These are phyloP conservation scores for Eueremaeus valkanovi DNA, from an alignment of 2,888 invertebrate genomes.

Conservation along the genomic window DNA sequence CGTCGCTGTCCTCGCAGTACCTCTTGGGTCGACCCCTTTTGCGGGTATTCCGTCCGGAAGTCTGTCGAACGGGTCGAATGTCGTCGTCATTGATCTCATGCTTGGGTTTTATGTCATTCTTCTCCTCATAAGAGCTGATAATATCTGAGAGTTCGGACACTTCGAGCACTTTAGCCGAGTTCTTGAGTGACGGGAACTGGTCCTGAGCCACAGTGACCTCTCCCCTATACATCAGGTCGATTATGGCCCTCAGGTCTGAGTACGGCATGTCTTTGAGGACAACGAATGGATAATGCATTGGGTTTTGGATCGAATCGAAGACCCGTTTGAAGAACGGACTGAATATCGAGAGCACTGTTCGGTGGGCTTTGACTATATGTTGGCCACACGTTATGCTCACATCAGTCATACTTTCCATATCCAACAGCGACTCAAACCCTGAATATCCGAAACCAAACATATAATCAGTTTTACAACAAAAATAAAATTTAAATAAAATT, in stretches of 20 bases:
- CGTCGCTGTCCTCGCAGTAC: slow-evolving; percentile 5
- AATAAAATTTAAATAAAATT: no score
- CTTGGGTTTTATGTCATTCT: not conserved
- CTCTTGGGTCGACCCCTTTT: slow-evolving; percentile 25
- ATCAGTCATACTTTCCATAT: slow-evolving; percentile 39
- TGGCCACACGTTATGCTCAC: slow-evolving; percentile 40
- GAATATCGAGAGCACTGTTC: slow-evolving; percentile 38
- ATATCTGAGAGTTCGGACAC: slow-evolving; percentile 5
- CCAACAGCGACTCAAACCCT: slow-evolving; percentile 32
- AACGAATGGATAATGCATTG: slow-evolving; percentile 39
- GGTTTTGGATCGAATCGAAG: slow-evolving; percentile 9
- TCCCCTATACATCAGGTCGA: slow-evolving; percentile 41
- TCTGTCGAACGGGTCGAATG: no score
- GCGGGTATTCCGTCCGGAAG: not conserved
- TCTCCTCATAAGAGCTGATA: slow-evolving; percentile 21
- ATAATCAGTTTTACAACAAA: no score
- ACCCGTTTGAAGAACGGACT: slow-evolving; percentile 38
- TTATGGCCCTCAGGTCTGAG: slow-evolving; percentile 37
- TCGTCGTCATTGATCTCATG: no score
- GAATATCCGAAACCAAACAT: no score
- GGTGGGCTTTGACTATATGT: slow-evolving; percentile 35
- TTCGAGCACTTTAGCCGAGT: slow-evolving; percentile 4
- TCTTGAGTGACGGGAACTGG: slow-evolving; percentile 9
- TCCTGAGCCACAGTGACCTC: slow-evolving; percentile 38
- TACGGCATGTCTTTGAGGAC: slow-evolving; percentile 40